Evolutionary conservation across 2,888 invertebrate species (phyloP).

Genomic region (Acanthoscelides obtectus): DNA sequence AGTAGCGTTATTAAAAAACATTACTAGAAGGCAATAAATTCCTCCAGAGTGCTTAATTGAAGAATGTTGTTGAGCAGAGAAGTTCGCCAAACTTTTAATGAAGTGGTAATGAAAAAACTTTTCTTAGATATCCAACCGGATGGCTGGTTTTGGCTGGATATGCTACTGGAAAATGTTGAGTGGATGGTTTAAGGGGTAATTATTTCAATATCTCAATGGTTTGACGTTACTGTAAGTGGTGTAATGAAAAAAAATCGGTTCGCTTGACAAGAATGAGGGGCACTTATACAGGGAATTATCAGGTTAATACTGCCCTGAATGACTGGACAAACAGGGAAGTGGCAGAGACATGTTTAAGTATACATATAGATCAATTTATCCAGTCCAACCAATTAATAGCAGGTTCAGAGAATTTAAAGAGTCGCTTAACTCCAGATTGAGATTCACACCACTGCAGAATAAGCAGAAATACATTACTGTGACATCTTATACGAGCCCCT

Average conservation of each 20-base stretch:
- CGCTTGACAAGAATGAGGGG: no score
- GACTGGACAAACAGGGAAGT: no score
- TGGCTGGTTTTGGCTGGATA: neutral
- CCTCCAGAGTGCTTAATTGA: constrained; percentile 15
- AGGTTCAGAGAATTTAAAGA: no score
- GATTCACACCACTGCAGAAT: no score
- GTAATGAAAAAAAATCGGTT: neutral
- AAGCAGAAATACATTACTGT: no score
- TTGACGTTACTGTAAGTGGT: neutral
- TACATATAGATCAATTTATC: no score
- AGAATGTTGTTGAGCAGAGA: constrained; percentile 17
- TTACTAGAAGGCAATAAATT: constrained; percentile 18
- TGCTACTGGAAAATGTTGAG: neutral
- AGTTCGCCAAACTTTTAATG: constrained; percentile 16
- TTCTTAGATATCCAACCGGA: constrained; percentile 1
- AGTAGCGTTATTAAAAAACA: constrained; percentile 11
- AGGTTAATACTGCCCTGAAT: no score
- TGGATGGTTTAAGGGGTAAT: neutral
- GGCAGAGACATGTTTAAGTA: no score
- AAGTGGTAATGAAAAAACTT: constrained; percentile 21
- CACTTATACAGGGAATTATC: no score
- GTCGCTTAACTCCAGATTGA: no score
- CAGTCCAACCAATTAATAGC: no score
- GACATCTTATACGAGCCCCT: no score
- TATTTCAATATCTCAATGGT: neutral